Evolutionary conservation across 1,140 invertebrate genomes (phyloP), one percentile per base, ranked within the genome.

Genomic region (Monomorium pharaonis): DNA sequence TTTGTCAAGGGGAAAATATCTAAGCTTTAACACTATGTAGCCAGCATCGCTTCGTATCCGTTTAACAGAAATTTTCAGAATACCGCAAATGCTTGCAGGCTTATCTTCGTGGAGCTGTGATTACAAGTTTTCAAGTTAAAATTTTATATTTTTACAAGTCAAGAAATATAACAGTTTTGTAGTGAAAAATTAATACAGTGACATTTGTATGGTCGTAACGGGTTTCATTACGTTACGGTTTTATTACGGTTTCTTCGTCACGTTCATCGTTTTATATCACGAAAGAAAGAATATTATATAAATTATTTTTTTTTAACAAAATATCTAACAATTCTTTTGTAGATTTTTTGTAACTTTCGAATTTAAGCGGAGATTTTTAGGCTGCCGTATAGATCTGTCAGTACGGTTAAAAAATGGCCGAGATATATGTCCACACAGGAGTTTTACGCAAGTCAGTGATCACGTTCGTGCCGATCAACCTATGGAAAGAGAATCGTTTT

Each of bases 1-100:
- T 92, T 92, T 92, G 88, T 90, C 89, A 83, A 78, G 81, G 18
- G 81, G 89, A 88, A 90, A 90, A 89, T 90, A 90, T 84, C 84
- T 47, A 42, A 85, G 87, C 84, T 86, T n/a, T 88, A 90, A 90
- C 84, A 84, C 81, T 84, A 56, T 84, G 70, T 84, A 84, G 67
- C 78, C 33, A 49, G 47, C 72, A 63, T 84, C 56, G 72, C 81
- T 76, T 49, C 81, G 56, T 84, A 62, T 54, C 60, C 72, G 81
- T 56, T 84, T 84, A 84, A 77, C 72, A 84, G 81, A 77, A 75
- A 76, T 77, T 76, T 77, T 21, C 47, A 42, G 72, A 72, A 84
- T 76, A 76, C 70, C 81, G 56, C 47, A 30, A 49, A 84, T 84
- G 44, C 67, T 58, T 47, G 42, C 67, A 72, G 67, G 67, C 51